Evolutionary conservation across 2,888 invertebrate genomes (phyloP).

Genomic region (Diabrotica balteata): DNA sequence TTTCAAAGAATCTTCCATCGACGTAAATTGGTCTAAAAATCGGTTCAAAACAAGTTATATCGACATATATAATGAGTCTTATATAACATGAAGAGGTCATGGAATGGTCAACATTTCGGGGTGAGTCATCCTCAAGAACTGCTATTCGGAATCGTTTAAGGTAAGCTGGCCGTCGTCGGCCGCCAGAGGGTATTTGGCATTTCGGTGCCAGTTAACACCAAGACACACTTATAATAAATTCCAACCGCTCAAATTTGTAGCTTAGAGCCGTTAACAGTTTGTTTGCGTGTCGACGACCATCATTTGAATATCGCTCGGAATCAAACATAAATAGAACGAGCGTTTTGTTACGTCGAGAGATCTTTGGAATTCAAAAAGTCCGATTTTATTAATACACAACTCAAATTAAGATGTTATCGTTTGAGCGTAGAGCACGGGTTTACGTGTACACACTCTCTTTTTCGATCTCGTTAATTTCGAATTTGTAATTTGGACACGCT

Average conservation of each 20-base stretch:
- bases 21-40: neutral
- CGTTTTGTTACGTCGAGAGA: constrained; percentile 51
- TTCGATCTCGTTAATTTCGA: constrained; percentile 24
- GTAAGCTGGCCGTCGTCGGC: neutral
- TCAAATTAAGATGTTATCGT: constrained; percentile 47
- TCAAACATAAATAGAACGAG: constrained; percentile 53
- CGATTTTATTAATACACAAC: constrained; percentile 48
- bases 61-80: constrained; percentile 2
- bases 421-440: constrained; percentile 20
- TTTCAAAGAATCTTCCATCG: neutral
- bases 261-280: constrained; percentile 51
- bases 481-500: constrained; percentile 25
- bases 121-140: constrained; percentile 14
- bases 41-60: neutral
- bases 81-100: constrained; percentile 16
- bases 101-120: constrained; percentile 6
- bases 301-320: constrained; percentile 54
- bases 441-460: constrained; percentile 26
- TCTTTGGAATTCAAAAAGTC: constrained; percentile 47
- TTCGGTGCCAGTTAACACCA: constrained; percentile 14
- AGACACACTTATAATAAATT: constrained; percentile 31
- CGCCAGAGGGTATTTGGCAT: constrained; percentile 17
- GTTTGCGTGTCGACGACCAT: constrained; percentile 50
- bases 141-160: constrained; percentile 17
- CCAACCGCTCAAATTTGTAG: constrained; percentile 37